Conservation (phyloP, 2,888 invertebrate genomes). For the Chouioia cunea region DNA sequence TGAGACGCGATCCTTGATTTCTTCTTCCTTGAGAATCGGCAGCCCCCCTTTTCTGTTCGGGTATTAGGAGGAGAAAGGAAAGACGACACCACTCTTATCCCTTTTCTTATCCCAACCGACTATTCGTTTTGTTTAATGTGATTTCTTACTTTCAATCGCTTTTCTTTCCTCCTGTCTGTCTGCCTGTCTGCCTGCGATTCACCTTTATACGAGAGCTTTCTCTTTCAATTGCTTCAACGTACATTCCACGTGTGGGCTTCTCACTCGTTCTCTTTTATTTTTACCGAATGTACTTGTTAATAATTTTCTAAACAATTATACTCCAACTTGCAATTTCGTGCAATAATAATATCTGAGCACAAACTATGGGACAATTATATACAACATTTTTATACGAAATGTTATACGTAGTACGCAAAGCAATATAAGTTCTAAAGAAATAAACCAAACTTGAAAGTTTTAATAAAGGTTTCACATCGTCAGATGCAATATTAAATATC, state of each 20-base stretch:
- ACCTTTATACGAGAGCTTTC: not conserved
- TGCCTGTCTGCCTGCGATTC: not conserved
- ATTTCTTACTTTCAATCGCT: slow-evolving; percentile 37
- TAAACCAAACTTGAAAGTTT: too few relatives aligned
- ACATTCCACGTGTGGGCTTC: slow-evolving; percentile 5
- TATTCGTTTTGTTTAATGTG: slow-evolving; percentile 31
- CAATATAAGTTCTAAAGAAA: too few relatives aligned
- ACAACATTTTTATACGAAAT: too few relatives aligned
- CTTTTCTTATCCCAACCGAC: too few relatives aligned
- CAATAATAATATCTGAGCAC: too few relatives aligned
- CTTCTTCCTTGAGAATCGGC: not conserved
- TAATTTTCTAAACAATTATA: not conserved
- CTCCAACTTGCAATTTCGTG: not conserved
- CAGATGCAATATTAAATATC: too few relatives aligned
- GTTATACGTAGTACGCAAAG: too few relatives aligned
- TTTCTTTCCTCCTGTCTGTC: not conserved
- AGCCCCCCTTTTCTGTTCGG: too few relatives aligned
- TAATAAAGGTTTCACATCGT: too few relatives aligned
- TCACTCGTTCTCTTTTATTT: not conserved
- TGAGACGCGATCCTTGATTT: not conserved
- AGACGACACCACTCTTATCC: not conserved
- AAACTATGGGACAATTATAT: too few relatives aligned
- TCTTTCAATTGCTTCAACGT: slow-evolving; percentile 13
- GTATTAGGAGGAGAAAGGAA: not conserved
- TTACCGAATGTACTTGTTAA: not conserved